Evolutionary conservation across 2,797 vertebrate genomes (phyloP).

Genomic region (Xerus rutilus): DNA sequence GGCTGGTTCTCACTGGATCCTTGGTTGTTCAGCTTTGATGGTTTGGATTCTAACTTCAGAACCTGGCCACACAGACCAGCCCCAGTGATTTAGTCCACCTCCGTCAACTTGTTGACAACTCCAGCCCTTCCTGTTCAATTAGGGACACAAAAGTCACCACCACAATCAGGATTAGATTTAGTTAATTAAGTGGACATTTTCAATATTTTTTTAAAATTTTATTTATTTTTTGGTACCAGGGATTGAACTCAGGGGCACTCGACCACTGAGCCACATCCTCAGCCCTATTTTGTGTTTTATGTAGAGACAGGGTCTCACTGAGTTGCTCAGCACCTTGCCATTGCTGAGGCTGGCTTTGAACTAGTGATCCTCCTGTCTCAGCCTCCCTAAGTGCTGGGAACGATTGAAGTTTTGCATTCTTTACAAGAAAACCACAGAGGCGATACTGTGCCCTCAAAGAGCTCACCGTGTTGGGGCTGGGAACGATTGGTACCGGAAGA

Average conservation of each 20-base stretch:
- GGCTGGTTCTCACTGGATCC: background rate
- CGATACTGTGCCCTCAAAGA: too few species aligned
- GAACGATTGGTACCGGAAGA: background rate
- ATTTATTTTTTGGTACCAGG: too few species aligned
- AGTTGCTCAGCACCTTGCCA: too few species aligned
- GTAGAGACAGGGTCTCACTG: too few species aligned
- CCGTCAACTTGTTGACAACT: background rate
- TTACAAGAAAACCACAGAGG: background rate
- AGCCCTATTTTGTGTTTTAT: too few species aligned
- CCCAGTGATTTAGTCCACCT: background rate
- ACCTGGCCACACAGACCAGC: background rate
- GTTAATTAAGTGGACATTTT: background rate
- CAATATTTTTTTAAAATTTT: background rate
- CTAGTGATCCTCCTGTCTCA: too few species aligned
- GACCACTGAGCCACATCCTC: too few species aligned
- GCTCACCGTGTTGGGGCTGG: rapidly evolving
- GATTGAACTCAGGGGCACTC: too few species aligned
- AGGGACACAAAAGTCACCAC: background rate
- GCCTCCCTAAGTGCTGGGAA: too few species aligned
- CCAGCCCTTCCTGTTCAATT: background rate
- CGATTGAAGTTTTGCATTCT: background rate
- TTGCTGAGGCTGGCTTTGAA: too few species aligned
- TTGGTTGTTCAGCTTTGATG: background rate
- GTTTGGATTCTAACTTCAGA: background rate
- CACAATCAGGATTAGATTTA: background rate